These are phyloP conservation scores for Taurulus bubalis DNA, from an alignment of 2,113 vertebrate species.

Conservation along the genomic window DNA sequence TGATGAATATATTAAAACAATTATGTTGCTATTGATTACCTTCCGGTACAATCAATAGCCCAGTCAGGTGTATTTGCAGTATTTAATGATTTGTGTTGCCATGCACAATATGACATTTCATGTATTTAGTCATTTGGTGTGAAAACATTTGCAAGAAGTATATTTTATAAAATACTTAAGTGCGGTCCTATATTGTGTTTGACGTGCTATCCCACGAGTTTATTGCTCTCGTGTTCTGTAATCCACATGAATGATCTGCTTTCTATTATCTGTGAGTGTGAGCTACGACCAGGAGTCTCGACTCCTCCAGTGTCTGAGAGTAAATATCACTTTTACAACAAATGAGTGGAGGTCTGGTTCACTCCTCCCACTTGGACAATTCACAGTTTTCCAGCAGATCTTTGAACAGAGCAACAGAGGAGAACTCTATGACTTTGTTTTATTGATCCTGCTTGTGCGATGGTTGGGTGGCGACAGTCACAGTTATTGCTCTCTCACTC, in stretches of 20 bases:
- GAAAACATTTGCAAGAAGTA: not conserved
- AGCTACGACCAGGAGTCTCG: not conserved
- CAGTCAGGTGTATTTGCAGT: not conserved
- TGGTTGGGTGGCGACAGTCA: conserved; percentile 53
- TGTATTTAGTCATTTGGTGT: not conserved
- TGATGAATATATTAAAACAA: not conserved
- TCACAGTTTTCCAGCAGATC: conserved; percentile 49
- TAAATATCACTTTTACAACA: conserved; percentile 35
- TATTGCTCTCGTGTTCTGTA: not conserved
- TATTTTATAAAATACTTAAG: not conserved
- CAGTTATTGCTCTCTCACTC: conserved; percentile 15
- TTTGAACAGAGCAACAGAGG: conserved; percentile 66
- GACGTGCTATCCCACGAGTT: not conserved
- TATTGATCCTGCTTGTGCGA: conserved; percentile 61
- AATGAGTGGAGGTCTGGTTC: conserved; percentile 15
- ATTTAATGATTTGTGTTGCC: no score
- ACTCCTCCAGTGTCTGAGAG: conserved; percentile 32
- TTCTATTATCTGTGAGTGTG: not conserved
- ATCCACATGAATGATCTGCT: not conserved
- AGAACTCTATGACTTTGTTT: conserved; percentile 70
- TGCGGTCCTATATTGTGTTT: not conserved
- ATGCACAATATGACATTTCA: not conserved
- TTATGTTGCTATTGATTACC: not conserved
- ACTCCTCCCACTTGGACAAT: conserved; percentile 25
- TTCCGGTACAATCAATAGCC: not conserved